Evolutionary conservation across 2,113 vertebrate species (phyloP).

Genomic region (Acrocephalus arundinaceus): DNA sequence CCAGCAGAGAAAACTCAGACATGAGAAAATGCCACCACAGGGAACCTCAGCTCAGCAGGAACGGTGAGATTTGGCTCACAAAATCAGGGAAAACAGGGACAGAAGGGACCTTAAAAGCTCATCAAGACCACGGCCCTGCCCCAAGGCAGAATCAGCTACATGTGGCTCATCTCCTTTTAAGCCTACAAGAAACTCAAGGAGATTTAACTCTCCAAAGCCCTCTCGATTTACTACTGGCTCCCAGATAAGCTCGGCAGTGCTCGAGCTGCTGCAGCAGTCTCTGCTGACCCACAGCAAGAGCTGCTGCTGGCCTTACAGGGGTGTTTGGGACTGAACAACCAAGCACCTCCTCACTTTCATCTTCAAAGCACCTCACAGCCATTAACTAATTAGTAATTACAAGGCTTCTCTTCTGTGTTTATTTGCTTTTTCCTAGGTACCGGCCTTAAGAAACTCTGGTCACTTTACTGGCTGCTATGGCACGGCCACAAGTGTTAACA

Average conservation of each 20-base stretch:
- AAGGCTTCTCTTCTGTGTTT: not conserved
- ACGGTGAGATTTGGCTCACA: not conserved
- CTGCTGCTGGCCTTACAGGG: not conserved
- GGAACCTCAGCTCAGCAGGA: not conserved
- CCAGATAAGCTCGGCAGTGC: not conserved
- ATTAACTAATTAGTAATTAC: conserved; percentile 35
- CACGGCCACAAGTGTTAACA: not conserved
- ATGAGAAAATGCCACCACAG: not conserved
- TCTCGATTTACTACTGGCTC: not conserved
- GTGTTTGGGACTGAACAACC: not conserved
- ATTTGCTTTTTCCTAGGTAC: not conserved
- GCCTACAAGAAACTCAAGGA: not conserved
- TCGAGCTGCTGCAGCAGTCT: not conserved
- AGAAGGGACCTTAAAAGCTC: not conserved
- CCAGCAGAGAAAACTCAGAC: not conserved
- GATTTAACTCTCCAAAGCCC: not conserved
- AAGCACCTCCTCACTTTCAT: not conserved
- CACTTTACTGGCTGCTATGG: not conserved
- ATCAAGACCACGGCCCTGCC: not conserved
- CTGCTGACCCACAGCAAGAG: not conserved
- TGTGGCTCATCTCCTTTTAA: not conserved
- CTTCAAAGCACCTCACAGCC: conserved; percentile 27
- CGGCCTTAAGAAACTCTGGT: not conserved
- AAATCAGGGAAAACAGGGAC: not conserved
- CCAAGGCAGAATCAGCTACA: not conserved